phyloP scores from a whole-genome alignment of 1,140 invertebrate genomes.

The Drosophila murphyi region DNA sequence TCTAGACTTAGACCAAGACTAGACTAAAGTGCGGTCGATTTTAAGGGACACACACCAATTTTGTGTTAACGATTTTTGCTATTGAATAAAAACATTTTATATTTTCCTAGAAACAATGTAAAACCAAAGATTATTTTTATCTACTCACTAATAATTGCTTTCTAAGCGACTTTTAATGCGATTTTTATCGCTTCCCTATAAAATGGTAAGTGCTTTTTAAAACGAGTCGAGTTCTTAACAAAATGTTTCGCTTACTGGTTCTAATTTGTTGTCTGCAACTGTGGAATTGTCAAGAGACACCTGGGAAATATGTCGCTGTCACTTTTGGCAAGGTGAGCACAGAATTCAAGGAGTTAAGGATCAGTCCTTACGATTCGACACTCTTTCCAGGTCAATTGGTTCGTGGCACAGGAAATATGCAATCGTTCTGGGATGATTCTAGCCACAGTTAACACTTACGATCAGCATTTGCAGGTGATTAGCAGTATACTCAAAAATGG shows the following conservation, averaged over 20 bases:
- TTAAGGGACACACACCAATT: slow-evolving; percentile 53
- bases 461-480: slow-evolving; percentile 44
- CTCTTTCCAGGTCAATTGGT: slow-evolving; percentile 48
- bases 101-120: slow-evolving; percentile 68
- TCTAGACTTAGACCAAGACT: slow-evolving; percentile 20
- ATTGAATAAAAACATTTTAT: slow-evolving; percentile 76
- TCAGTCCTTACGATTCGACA: neutral
- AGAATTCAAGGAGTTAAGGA: neutral
- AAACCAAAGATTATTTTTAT: slow-evolving; percentile 9
- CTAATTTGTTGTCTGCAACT: slow-evolving; percentile 29
- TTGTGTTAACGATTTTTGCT: slow-evolving; percentile 71
- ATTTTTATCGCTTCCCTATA: slow-evolving; percentile 29
- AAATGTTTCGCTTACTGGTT: slow-evolving; percentile 48
- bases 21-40: slow-evolving; percentile 18
- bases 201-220: slow-evolving; percentile 4
- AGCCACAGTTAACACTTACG: slow-evolving; percentile 43
- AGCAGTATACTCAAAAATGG: slow-evolving; percentile 27
- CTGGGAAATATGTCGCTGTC: slow-evolving; percentile 36
- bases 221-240: neutral
- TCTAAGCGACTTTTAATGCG: slow-evolving; percentile 59
- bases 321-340: slow-evolving; percentile 40
- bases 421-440: slow-evolving; percentile 41
- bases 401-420: slow-evolving; percentile 52
- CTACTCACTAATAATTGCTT: slow-evolving; percentile 46
- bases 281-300: neutral